These are phyloP conservation scores for Rhyacichthys aspro DNA, from an alignment of 2,797 vertebrate species.

Conservation along the genomic window DNA sequence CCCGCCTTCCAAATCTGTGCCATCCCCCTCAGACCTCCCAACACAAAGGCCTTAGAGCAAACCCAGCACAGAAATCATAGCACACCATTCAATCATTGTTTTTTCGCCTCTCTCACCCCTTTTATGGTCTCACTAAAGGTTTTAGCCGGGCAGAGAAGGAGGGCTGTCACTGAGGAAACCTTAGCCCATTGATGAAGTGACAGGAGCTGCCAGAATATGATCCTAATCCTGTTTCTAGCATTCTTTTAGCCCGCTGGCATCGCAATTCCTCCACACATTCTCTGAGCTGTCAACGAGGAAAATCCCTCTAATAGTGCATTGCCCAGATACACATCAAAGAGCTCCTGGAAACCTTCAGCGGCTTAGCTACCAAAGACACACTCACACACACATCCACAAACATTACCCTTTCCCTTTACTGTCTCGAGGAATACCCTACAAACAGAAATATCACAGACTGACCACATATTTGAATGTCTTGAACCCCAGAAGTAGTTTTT, in stretches of 20 bases:
- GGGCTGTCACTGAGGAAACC: slow-evolving; percentile 89
- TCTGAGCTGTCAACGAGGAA: slow-evolving; percentile 87
- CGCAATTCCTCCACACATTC: slow-evolving; percentile 86
- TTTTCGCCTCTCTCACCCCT: slow-evolving; percentile 73
- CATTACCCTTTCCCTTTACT: slow-evolving; percentile 56
- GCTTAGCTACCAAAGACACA: slow-evolving; percentile 82
- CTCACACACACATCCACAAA: slow-evolving; percentile 46
- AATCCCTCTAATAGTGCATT: slow-evolving; percentile 90
- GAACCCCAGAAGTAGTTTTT: slow-evolving; percentile 20
- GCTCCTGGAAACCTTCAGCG: slow-evolving; percentile 88
- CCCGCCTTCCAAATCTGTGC: slow-evolving; percentile 67
- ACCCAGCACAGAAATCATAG: slow-evolving; percentile 81
- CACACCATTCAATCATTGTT: slow-evolving; percentile 82
- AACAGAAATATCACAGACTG: slow-evolving; percentile 47
- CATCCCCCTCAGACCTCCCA: slow-evolving; percentile 74
- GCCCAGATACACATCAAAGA: slow-evolving; percentile 94
- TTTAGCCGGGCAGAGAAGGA: slow-evolving; percentile 85
- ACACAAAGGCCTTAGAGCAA: slow-evolving; percentile 76
- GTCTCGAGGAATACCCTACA: slow-evolving; percentile 34
- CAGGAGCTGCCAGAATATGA: slow-evolving; percentile 95
- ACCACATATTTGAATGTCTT: slow-evolving; percentile 42
- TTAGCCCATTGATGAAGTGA: slow-evolving; percentile 92
- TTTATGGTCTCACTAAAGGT: slow-evolving; percentile 82
- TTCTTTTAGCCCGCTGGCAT: slow-evolving; percentile 88
- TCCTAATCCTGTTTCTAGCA: slow-evolving; percentile 97